A percentile compares a stretch with the other conserved stretches of the same genome.
Conservation (phyloP, 2,797 vertebrate genomes). For the Sebastes minor region DNA sequence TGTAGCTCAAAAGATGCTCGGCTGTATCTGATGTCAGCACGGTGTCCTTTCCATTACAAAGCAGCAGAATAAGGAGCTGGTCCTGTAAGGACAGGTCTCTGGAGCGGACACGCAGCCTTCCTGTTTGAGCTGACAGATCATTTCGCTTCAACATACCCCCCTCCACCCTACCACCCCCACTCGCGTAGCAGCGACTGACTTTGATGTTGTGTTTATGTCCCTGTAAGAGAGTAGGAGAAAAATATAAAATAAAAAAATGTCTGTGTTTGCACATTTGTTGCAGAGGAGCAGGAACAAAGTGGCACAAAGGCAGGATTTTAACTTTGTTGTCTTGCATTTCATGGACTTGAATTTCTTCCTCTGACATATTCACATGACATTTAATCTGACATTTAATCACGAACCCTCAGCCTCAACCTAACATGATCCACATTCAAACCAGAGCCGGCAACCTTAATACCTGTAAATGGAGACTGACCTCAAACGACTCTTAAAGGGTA, state of each 20-base stretch:
- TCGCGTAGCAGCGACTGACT: conserved; percentile 7
- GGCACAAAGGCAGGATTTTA: conserved; percentile 28
- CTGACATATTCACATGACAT: conserved; percentile 60
- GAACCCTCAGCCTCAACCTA: conserved; percentile 49
- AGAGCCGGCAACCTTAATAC: background rate
- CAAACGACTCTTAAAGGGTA: conserved; percentile 3
- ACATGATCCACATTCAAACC: conserved; percentile 43
- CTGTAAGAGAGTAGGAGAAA: background rate
- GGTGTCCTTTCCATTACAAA: conserved; percentile 40
- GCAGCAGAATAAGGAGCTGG: conserved; percentile 10
- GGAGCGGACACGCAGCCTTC: conserved; percentile 29
- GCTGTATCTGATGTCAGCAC: conserved; percentile 41
- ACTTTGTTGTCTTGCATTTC: conserved; percentile 37
- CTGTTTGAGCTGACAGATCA: conserved; percentile 52
- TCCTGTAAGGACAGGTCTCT: conserved; percentile 34
- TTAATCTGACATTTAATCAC: conserved; percentile 69
- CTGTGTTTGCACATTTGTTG: conserved; percentile 34
- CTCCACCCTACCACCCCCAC: background rate
- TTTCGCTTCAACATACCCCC: conserved; percentile 34
- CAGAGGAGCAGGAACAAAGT: background rate
- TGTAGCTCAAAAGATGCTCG: background rate
- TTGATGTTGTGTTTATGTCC: conserved; percentile 40
- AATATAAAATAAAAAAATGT: background rate
- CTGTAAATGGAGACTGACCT: conserved; percentile 18
- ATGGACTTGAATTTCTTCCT: conserved; percentile 7